A percentile compares a stretch with the other conserved stretches of the same genome.
Evolutionary conservation across 2,113 vertebrate genomes (phyloP).

Genomic region (Capreolus pygargus): DNA sequence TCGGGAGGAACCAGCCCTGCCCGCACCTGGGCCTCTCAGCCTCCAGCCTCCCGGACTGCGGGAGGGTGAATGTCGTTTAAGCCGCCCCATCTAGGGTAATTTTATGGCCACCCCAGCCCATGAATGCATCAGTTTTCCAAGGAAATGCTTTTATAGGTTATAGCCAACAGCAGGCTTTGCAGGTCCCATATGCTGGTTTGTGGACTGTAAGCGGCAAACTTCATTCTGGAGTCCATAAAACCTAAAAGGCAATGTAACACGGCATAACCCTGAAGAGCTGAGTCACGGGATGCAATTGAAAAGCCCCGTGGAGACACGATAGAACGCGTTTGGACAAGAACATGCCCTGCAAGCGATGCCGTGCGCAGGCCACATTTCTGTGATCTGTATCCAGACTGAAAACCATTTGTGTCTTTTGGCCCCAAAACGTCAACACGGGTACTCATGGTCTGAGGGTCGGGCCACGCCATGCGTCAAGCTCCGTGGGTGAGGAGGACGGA

Average conservation of each 20-base stretch:
- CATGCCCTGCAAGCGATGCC: accelerated
- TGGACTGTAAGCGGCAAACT: neutral
- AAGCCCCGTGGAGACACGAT: accelerated
- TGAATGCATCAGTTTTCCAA: neutral
- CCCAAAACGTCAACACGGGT: neutral
- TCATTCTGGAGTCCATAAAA: neutral
- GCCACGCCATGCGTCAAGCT: neutral
- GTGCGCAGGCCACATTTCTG: accelerated
- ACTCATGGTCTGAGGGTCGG: accelerated
- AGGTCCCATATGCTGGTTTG: accelerated
- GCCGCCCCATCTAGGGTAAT: accelerated
- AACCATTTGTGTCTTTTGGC: neutral
- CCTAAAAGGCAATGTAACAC: accelerated
- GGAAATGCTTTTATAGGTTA: neutral
- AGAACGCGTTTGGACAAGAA: neutral
- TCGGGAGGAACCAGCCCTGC: neutral
- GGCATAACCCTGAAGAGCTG: accelerated
- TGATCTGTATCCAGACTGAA: neutral
- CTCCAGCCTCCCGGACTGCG: neutral
- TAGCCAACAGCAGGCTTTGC: neutral
- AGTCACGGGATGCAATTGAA: accelerated
- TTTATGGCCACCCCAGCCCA: no score
- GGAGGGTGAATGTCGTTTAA: accelerated
- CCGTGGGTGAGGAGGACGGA: accelerated
- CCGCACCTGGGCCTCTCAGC: accelerated